Base-by-base conservation (phyloP, 2,888 invertebrate genomes). In the Silvanus unidentatus region DNA sequence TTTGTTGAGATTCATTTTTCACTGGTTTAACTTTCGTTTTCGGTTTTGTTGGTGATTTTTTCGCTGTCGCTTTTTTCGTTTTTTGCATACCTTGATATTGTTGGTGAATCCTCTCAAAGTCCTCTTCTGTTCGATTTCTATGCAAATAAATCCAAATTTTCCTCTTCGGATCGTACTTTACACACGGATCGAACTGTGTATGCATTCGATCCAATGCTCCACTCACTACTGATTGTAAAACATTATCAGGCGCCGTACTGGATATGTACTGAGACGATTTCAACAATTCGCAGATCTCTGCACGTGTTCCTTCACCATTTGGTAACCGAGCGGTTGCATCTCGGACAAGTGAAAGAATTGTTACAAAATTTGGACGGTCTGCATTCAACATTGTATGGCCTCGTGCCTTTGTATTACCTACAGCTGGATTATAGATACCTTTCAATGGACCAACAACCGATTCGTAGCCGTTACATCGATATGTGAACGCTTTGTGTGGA, bases 91-190 rank as follows among this genome's bases (percentile, higher is more conserved):
- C 79, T 64, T 82, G 83, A 45, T 77, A 76, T 58, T 84, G 82
- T 49, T 82, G 81, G 63, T 85, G 84, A 54, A 82, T 76, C 57
- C 80, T 74, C 67, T 85, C 84, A 51, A 79, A 79, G 57, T 79
- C 79, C 36, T 74, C 74, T 57, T 78, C 78, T 0, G 71, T 72
- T 38, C 78, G 70, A 64, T 84, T 80, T 38, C 93, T 78, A 69
- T 96, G 95, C 43, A 96, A 74, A 69, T 96, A 96, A n/a, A 95
- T 89, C 97, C 97, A 97, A 22, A 92, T 82, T 60, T 95, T 94
- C 2, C 90, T 80, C 59, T 89, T 84, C 1, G 89, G 86, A 68
- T 96, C 94, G 65, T 94, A 96, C 60, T 91, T 88, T 1, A 96
- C 94, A 60, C 94, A 90, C 0, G 96, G 95, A 73, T 96, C 96